These are phyloP conservation scores for Chlamydotis undulata DNA, from an alignment of 2,113 vertebrate species.

Conservation along the genomic window DNA sequence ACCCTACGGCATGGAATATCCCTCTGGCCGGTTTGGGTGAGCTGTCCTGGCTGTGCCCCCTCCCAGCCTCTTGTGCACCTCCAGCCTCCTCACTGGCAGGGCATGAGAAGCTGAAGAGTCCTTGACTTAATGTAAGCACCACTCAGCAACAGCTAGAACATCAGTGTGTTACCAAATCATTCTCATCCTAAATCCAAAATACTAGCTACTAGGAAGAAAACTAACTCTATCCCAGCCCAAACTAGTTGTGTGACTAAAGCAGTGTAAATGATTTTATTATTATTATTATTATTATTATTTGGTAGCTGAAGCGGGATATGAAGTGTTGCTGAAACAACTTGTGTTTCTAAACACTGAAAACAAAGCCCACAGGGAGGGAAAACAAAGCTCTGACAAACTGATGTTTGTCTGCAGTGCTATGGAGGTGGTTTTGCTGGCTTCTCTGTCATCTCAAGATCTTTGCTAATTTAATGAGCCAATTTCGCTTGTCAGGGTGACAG, in stretches of 20 bases:
- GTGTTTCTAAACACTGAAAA: background rate
- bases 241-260: background rate
- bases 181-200: no score
- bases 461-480: background rate
- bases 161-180: no score
- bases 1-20: no score
- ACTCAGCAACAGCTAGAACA: no score
- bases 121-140: no score
- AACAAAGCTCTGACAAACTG: background rate
- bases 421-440: background rate
- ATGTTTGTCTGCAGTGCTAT: background rate
- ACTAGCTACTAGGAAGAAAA: no score
- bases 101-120: no score
- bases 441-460: background rate
- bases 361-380: background rate
- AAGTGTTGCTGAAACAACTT: background rate
- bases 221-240: no score
- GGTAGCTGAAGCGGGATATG: constrained; percentile 34
- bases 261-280: constrained; percentile 29
- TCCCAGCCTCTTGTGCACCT: no score
- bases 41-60: no score
- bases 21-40: no score
- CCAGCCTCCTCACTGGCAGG: no score
- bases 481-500: background rate
- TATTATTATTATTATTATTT: background rate